Percentiles rank a stretch among this genome's conserved stretches.
Conservation (phyloP, 2,797 vertebrate species). For the Ibycter americanus region DNA sequence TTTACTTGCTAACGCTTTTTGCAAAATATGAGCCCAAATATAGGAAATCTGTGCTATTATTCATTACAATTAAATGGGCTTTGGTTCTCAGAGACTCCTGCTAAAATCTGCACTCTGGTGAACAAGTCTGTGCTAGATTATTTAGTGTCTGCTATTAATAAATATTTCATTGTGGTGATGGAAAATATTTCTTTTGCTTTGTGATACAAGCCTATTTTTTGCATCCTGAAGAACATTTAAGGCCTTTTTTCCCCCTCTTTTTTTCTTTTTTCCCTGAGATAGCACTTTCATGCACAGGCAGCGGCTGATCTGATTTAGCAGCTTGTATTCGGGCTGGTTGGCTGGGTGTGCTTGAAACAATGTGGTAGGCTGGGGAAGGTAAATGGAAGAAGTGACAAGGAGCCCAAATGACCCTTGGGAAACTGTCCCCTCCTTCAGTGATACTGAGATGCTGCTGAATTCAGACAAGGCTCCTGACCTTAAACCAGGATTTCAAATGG, state of each 20-base stretch:
- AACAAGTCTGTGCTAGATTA: constrained; percentile 65
- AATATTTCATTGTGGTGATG: constrained; percentile 79
- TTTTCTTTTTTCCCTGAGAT: neutral
- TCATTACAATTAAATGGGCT: constrained; percentile 59
- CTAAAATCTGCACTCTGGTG: constrained; percentile 55
- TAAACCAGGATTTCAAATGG: neutral
- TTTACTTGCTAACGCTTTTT: constrained; percentile 79
- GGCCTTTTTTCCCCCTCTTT: neutral
- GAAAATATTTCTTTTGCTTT: constrained; percentile 77
- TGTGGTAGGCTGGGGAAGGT: neutral
- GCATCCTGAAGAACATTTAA: neutral
- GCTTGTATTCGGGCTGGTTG: neutral
- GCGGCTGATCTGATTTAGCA: neutral
- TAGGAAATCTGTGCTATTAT: constrained; percentile 78
- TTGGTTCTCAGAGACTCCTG: constrained; percentile 75
- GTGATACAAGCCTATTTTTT: constrained; percentile 67
- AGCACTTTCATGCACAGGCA: neutral
- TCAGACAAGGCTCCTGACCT: neutral
- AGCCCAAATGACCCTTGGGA: neutral
- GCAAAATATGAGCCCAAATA: constrained; percentile 73
- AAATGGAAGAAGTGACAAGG: neutral
- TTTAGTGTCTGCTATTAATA: constrained; percentile 75
- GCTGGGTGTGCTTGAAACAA: neutral
- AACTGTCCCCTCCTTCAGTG: neutral
- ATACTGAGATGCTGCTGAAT: neutral